Evolutionary conservation across 2,113 vertebrate species (phyloP).

Genomic region (Zapus hudsonius): DNA sequence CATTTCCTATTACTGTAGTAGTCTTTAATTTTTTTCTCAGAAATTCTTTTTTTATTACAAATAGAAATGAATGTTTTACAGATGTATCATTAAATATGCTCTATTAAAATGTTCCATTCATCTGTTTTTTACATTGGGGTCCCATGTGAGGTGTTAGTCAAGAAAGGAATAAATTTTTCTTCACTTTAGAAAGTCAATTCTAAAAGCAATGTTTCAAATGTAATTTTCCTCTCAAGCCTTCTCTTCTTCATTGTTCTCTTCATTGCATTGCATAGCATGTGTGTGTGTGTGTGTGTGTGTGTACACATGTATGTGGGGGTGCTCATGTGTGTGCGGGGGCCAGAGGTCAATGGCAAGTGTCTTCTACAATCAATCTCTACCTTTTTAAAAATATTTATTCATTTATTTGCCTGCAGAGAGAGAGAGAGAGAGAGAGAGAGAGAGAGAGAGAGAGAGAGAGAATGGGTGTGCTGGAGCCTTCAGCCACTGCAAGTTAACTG

Average conservation of each 20-base stretch:
- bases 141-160: neutral
- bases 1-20: neutral
- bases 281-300: no score
- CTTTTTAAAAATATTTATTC: no score
- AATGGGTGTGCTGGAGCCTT: no score
- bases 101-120: slow-evolving; percentile 53
- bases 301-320: no score
- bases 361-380: no score
- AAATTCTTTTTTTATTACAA: slow-evolving; percentile 51
- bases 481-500: no score
- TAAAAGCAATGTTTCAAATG: neutral
- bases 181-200: neutral
- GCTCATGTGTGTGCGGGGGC: no score
- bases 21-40: slow-evolving; percentile 38
- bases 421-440: no score
- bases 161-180: neutral
- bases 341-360: no score
- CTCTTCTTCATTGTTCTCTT: neutral
- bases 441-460: no score
- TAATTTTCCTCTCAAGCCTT: neutral
- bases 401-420: no score
- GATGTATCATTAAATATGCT: neutral
- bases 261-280: no score
- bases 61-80: slow-evolving; percentile 49
- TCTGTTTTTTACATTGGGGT: neutral